Evolutionary conservation across 2,797 vertebrate genomes (phyloP), one percentile per base, ranked within the genome.

Genomic region (Argya squamiceps): DNA sequence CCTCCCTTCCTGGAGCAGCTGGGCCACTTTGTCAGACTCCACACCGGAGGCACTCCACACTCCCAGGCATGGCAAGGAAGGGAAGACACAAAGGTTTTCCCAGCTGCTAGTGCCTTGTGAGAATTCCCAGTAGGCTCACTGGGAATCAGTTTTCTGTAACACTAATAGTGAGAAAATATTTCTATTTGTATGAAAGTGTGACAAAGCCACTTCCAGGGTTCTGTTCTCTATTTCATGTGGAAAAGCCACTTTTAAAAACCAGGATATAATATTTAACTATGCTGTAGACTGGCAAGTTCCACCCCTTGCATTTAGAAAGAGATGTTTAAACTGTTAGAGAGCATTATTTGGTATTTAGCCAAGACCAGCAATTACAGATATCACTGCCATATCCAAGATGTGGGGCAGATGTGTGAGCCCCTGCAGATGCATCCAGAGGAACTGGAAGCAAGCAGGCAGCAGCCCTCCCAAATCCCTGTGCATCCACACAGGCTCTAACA

Each of bases 11-110:
- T 0, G 8, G 16, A 11, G 49, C 63, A 58, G 70, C 32, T 12
- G 10, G 24, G 21, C 50, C 55, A 12, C 70, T 30, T 63, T 6
- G 16, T 8, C 5, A 2, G 0, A 0, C 36, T 39, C 24, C 5
- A 21, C 67, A 36, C 30, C 3, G 7, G n/a, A 52, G 34, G 36
- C 20, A 41, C 18, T 16, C 32, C 46, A 62, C 24, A 21, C 36
- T 12, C 24, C 14, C 49, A n/a, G 30, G 21, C 23, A 32, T 6
- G 37, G 65, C 56, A 88, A 55, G 44, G 58, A 62, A 79, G 37
- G 15, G n/a, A n/a, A 0, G 36, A 32, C 6, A 46, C 8, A 58
- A 77, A 81, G 27, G 27, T 44, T 55, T 50, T 41, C 50, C 26
- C 43, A 84, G 50, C 36, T 75, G 49, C 43, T 27, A n/a, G 12